Percentiles rank a stretch among this genome's conserved stretches.
phyloP scores from a whole-genome alignment of 2,888 invertebrate species.

The Latheticus oryzae region DNA sequence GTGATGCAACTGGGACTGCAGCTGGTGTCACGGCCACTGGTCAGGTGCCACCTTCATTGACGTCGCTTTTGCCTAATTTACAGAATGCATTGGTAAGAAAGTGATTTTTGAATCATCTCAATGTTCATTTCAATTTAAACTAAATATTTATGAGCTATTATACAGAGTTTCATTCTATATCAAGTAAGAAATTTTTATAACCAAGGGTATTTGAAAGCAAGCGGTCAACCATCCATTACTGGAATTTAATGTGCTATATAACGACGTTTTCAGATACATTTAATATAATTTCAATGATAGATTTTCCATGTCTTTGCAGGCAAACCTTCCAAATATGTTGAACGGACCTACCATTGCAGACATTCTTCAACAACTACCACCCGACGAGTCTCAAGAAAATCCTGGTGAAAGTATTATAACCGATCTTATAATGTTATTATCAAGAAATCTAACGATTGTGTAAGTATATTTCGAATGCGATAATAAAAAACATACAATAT shows the following conservation, averaged over 20 bases:
- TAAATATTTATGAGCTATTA: too few relatives aligned
- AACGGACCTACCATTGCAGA: conserved; percentile 63
- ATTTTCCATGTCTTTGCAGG: conserved; percentile 27
- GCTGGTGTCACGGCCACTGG: background rate
- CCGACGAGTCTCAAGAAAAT: conserved; percentile 54
- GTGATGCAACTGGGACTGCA: conserved; percentile 4
- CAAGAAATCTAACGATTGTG: conserved; percentile 61
- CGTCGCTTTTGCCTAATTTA: conserved; percentile 43
- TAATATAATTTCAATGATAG: too few relatives aligned
- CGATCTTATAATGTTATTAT: conserved; percentile 64
- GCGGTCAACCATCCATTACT: too few relatives aligned
- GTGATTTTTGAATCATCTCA: background rate
- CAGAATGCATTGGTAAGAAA: conserved; percentile 48
- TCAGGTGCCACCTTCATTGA: conserved; percentile 19
- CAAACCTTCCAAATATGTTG: conserved; percentile 47
- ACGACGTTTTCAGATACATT: too few relatives aligned
- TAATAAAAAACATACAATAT: conserved; percentile 13
- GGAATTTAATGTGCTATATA: too few relatives aligned
- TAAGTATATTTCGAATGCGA: conserved; percentile 51
- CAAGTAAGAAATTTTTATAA: too few relatives aligned
- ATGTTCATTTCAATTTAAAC: too few relatives aligned
- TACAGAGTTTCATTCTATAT: too few relatives aligned
- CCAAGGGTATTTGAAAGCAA: too few relatives aligned
- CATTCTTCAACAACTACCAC: conserved; percentile 60
- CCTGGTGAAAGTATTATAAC: conserved; percentile 64